These are phyloP conservation scores for Nylanderia fulva DNA, from an alignment of 1,140 invertebrate species.

Conservation along the genomic window DNA sequence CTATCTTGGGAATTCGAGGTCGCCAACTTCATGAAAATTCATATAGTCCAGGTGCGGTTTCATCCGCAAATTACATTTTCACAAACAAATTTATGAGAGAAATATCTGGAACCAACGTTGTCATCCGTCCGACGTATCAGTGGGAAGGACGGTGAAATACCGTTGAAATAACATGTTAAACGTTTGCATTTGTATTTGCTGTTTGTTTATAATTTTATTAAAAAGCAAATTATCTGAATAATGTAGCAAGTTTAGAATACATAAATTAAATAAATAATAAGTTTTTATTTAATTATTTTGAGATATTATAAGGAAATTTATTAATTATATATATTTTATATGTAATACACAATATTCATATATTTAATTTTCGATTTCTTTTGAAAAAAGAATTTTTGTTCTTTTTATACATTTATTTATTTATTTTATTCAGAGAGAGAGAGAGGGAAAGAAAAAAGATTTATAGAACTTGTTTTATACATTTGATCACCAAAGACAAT, in stretches of 20 bases:
- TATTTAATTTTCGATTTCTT: neutral
- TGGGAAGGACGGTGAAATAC: slow-evolving; percentile 26
- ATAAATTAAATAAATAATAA: slow-evolving; percentile 4
- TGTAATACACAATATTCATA: too few species aligned
- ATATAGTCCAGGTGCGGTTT: slow-evolving; percentile 51
- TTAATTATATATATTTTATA: neutral
- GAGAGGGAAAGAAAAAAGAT: too few species aligned
- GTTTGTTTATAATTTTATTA: slow-evolving; percentile 10
- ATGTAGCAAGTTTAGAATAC: neutral
- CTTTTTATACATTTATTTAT: neutral
- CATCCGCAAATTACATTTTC: slow-evolving; percentile 61
- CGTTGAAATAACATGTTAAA: neutral
- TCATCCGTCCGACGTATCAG: slow-evolving; percentile 20
- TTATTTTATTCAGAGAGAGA: neutral
- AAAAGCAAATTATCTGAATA: neutral
- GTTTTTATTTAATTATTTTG: neutral
- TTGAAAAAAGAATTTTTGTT: neutral
- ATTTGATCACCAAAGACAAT: too few species aligned
- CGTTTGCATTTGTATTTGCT: slow-evolving; percentile 19
- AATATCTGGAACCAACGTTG: slow-evolving; percentile 51
- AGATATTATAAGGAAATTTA: neutral
- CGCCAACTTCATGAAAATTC: slow-evolving; percentile 68
- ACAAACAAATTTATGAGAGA: slow-evolving; percentile 57
- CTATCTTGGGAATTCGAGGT: slow-evolving; percentile 29
- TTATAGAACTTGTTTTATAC: neutral